Evolutionary conservation across 1,140 invertebrate genomes (phyloP), one percentile per base, ranked within the genome.

Genomic region (honey bee (Apis mellifera)): DNA sequence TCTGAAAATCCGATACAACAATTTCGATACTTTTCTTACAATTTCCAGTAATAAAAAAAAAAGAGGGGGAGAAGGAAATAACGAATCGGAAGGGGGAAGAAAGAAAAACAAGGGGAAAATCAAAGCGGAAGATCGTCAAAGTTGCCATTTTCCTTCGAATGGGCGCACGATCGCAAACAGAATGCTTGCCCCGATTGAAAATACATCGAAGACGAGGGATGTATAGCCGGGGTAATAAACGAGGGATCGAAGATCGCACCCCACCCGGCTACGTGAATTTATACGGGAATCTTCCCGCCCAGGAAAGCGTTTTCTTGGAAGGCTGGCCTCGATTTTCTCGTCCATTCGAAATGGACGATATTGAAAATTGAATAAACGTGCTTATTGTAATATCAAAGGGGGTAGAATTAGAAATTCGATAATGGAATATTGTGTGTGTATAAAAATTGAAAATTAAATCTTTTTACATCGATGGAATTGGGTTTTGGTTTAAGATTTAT

Each of bases 281-380:
- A 70, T 32, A 32, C 32, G 17, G 23, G 42, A 60, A 59, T 52
- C 60, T 78, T 26, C 26, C 1, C n/a, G n/a, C 55, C 8, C 17
- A 68, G 57, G 68, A 78, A 68, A 54, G 26, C 54, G 32, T 52
- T 48, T 72, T 26, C 68, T 62, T 23, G 17, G 26, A 62, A 55
- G 57, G 54, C 77, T 59, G 72, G 68, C 68, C 59, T 72, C 32
- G 32, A 42, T 42, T 42, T 42, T 65, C 32, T 9, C 64, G 76
- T 78, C 69, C n/a, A n/a, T 78, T 65, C 65, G 52, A 69, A 55
- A 78, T 69, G 50, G 8, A 42, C 48, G 59, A 26, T 11, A 23
- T 69, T 69, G 50, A 60, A 60, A 32, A 32, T 32, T 59, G 11
- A 32, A 32, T 42, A 42, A 42, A 42, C 32, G n/a, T n/a, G n/a